Conservation (phyloP, 2,888 invertebrate species). For the Andrena fulva region DNA sequence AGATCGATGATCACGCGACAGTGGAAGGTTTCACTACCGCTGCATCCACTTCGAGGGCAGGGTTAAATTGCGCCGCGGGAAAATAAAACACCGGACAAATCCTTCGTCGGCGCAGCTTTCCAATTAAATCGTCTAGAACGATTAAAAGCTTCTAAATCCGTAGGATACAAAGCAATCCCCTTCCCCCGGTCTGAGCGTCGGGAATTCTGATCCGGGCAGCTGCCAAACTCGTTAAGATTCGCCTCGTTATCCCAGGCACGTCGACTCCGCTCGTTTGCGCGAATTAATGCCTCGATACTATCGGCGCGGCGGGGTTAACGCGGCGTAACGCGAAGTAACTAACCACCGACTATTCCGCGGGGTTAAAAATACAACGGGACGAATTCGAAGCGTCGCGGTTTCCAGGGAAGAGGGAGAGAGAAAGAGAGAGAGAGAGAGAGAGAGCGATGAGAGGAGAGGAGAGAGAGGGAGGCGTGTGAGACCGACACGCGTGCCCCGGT, state of each 20-base stretch:
- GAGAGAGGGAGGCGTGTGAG: slow-evolving; percentile 31
- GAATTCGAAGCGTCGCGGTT: slow-evolving; percentile 59
- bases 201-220: slow-evolving; percentile 34
- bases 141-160: slow-evolving; percentile 13
- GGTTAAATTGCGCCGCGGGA: too few relatives aligned
- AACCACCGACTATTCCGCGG: slow-evolving; percentile 58
- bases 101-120: too few relatives aligned
- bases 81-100: too few relatives aligned
- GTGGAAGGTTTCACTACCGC: neutral
- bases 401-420: neutral
- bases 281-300: slow-evolving; percentile 74
- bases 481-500: slow-evolving; percentile 54
- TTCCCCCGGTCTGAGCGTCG: slow-evolving; percentile 4
- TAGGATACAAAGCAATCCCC: neutral
- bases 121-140: neutral
- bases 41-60: too few relatives aligned
- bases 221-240: slow-evolving; percentile 69
- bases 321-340: slow-evolving; percentile 63
- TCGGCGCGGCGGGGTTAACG: slow-evolving; percentile 65
- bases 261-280: slow-evolving; percentile 64
- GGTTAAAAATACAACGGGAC: slow-evolving; percentile 66
- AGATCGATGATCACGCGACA: slow-evolving; percentile 29
- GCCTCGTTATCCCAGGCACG: slow-evolving; percentile 64
- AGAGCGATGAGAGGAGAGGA: neutral
- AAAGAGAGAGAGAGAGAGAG: neutral